Evolutionary conservation across 1,140 invertebrate genomes (phyloP).

Genomic region (Cataglyphis hispanica): DNA sequence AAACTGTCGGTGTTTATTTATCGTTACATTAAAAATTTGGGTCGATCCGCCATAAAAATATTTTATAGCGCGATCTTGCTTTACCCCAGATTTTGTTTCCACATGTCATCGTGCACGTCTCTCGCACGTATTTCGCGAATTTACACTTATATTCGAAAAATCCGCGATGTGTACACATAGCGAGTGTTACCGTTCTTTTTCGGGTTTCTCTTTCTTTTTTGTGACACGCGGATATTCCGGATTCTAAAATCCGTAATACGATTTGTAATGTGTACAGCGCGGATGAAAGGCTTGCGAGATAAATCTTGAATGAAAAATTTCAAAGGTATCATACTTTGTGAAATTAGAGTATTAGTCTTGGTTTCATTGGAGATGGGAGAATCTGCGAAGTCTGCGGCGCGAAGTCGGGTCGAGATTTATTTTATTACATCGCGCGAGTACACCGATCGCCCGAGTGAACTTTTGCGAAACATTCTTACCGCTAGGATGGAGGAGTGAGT

Average conservation of each 20-base stretch:
- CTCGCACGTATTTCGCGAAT: conserved; percentile 43
- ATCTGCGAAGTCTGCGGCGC: conserved; percentile 33
- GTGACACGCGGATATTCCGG: conserved; percentile 6
- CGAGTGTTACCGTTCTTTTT: conserved; percentile 5
- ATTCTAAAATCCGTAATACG: conserved; percentile 18
- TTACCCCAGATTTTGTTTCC: background rate
- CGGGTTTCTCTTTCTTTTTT: too few species aligned
- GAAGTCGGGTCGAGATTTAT: conserved; percentile 45
- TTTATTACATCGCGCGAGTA: conserved; percentile 21
- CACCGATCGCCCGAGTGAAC: conserved; percentile 51
- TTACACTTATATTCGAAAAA: conserved; percentile 31
- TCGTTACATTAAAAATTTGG: conserved; percentile 28
- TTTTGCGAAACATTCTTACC: conserved; percentile 58
- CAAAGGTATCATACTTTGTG: conserved; percentile 11
- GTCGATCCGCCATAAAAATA: conserved; percentile 22
- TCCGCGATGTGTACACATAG: conserved; percentile 1
- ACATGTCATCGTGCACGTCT: conserved; percentile 8
- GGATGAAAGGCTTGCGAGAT: conserved; percentile 34
- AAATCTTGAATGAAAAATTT: conserved; percentile 61
- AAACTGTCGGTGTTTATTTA: background rate
- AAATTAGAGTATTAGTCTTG: conserved; percentile 33
- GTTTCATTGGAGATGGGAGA: conserved; percentile 3
- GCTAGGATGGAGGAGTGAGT: conserved; percentile 16
- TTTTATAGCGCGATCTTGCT: conserved; percentile 35
- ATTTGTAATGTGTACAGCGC: conserved; percentile 23